Percentiles rank a stretch among this genome's conserved stretches.
Conservation (phyloP, 2,888 invertebrate species). For the Morpho helenor region DNA sequence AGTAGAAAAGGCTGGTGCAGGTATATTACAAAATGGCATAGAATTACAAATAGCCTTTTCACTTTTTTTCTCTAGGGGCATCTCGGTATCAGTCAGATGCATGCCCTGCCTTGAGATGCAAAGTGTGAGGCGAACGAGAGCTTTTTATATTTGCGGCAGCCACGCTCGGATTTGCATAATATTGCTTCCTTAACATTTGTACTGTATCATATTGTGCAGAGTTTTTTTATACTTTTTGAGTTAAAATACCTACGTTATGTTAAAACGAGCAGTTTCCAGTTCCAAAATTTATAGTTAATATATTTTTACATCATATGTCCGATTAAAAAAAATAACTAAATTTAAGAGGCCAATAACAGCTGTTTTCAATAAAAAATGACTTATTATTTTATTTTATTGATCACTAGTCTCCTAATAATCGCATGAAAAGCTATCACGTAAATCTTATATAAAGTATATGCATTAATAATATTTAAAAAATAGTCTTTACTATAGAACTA, state of each 20-base stretch:
- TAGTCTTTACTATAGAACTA: constrained; percentile 43
- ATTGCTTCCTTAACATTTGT: constrained; percentile 77
- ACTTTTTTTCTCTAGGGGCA: constrained; percentile 70
- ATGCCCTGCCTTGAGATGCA: constrained; percentile 78
- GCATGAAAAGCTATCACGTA: constrained; percentile 67
- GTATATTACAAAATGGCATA: constrained; percentile 60
- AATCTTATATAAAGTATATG: constrained; percentile 43
- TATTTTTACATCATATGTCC: no score
- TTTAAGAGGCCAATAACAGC: no score
- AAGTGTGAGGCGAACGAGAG: constrained; percentile 69
- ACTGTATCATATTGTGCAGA: constrained; percentile 42
- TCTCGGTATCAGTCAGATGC: constrained; percentile 70
- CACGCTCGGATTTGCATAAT: constrained; percentile 76
- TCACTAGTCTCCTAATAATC: constrained; percentile 64
- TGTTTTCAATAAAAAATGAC: no score
- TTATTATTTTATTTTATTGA: constrained; percentile 43
- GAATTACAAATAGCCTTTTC: constrained; percentile 74
- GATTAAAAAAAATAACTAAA: no score
- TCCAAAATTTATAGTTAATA: no score
- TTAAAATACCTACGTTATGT: constrained; percentile 6
- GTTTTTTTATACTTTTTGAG: constrained; percentile 9
- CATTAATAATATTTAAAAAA: constrained; percentile 63
- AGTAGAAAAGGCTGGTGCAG: constrained; percentile 44
- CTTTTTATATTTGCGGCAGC: constrained; percentile 76
- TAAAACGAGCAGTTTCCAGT: neutral